phyloP scores from a whole-genome alignment of 2,888 invertebrate species.

The Synergus laeviventris region DNA sequence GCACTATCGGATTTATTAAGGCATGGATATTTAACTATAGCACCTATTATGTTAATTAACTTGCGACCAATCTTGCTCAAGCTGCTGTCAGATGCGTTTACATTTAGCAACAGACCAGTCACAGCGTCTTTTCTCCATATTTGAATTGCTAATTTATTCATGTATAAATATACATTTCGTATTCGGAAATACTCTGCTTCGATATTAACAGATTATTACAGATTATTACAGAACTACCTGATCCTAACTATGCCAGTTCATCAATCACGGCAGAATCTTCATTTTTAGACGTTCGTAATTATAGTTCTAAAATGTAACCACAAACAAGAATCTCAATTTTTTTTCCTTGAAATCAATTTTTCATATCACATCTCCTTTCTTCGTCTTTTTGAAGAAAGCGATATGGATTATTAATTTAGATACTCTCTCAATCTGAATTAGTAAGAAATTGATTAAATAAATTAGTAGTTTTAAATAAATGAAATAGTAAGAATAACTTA shows the following conservation, averaged over 20 bases:
- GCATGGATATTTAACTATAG: background rate
- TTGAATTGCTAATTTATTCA: conserved; percentile 34
- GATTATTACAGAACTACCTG: conserved; percentile 15
- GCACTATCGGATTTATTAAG: background rate
- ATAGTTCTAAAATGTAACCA: background rate
- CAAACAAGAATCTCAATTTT: background rate
- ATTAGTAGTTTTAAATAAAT: too few species aligned
- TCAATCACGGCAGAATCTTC: conserved; percentile 19
- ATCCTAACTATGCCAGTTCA: conserved; percentile 6
- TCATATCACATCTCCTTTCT: background rate
- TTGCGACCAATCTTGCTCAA: background rate
- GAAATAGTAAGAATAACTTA: too few species aligned
- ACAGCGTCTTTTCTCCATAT: background rate
- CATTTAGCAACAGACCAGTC: conserved; percentile 6
- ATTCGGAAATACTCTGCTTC: conserved; percentile 13
- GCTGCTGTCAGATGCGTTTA: conserved; percentile 16
- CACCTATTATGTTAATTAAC: background rate
- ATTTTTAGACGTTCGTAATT: conserved; percentile 17
- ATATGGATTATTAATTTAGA: background rate
- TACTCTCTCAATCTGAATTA: too few species aligned
- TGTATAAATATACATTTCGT: conserved; percentile 25
- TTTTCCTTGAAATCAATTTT: background rate
- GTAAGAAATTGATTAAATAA: too few species aligned
- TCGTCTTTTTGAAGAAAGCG: background rate
- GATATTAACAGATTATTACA: conserved; percentile 31